Percentiles rank a stretch among this genome's conserved stretches.
These are phyloP conservation scores for Phoxinus dragarum DNA, from an alignment of 2,797 vertebrate genomes.

Conservation along the genomic window DNA sequence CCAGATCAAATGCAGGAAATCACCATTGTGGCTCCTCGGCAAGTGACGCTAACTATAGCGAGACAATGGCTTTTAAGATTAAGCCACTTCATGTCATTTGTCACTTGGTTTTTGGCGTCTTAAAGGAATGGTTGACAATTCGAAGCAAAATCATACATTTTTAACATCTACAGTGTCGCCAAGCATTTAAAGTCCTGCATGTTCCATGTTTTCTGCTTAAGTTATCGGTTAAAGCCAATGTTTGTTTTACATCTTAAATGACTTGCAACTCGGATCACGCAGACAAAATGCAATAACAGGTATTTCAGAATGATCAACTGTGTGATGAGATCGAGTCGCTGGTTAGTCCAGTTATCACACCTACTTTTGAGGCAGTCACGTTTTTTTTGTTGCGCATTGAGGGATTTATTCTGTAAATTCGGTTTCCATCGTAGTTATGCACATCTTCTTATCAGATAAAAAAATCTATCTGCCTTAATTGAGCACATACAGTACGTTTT, in stretches of 20 bases:
- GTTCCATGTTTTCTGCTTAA: too few relatives aligned
- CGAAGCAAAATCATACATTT: not conserved
- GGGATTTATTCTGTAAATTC: not conserved
- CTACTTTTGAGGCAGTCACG: not conserved
- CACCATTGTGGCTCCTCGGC: constrained; percentile 29
- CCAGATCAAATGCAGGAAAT: constrained; percentile 55
- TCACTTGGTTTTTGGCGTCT: not conserved
- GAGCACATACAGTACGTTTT: not conserved
- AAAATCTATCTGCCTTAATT: not conserved
- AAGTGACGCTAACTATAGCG: constrained; percentile 8
- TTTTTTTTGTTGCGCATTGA: not conserved
- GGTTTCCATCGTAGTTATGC: not conserved
- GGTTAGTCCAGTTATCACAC: not conserved
- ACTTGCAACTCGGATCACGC: too few relatives aligned
- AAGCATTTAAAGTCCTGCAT: too few relatives aligned
- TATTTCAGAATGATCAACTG: not conserved
- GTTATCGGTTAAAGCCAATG: too few relatives aligned
- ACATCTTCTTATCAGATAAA: not conserved
- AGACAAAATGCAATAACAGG: not conserved
- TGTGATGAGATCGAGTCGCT: not conserved
- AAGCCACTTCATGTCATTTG: not conserved
- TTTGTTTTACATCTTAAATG: too few relatives aligned
- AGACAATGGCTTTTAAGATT: constrained; percentile 39
- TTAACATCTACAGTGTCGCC: not conserved
- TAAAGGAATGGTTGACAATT: not conserved